A percentile compares a stretch with the other conserved stretches of the same genome.
phyloP scores from a whole-genome alignment of 2,888 invertebrate species.

The Trichogramma dendrolimi region DNA sequence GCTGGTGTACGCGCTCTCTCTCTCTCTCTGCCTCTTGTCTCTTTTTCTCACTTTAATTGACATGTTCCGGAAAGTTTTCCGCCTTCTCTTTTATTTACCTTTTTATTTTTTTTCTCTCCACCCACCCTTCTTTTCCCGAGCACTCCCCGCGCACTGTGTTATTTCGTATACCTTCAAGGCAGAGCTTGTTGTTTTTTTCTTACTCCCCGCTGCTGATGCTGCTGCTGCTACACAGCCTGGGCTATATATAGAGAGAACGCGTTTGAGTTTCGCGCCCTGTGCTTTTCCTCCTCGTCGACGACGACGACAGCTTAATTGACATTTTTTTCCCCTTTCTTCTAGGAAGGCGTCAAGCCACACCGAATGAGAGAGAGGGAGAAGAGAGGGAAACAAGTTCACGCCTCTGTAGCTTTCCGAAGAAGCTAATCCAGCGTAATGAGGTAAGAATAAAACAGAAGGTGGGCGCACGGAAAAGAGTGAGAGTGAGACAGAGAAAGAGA shows the following conservation, averaged over 20 bases:
- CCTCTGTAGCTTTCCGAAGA: constrained; percentile 37
- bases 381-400: constrained; percentile 32
- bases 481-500: constrained; percentile 15
- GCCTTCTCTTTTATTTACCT: constrained; percentile 26
- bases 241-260: neutral
- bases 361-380: too few relatives aligned
- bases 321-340: constrained; percentile 29
- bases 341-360: too few relatives aligned
- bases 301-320: constrained; percentile 30
- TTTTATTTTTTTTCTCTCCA: neutral
- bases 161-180: constrained; percentile 8
- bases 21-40: constrained; percentile 10
- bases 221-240: too few relatives aligned
- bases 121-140: neutral
- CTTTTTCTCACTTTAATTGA: constrained; percentile 33
- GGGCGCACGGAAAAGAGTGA: constrained; percentile 19
- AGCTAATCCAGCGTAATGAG: constrained; percentile 50
- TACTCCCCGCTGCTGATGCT: too few relatives aligned
- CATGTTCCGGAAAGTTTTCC: constrained; percentile 32
- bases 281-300: neutral
- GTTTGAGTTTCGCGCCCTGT: constrained; percentile 17
- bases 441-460: constrained; percentile 46
- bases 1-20: constrained; percentile 7
- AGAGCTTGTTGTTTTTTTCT: too few relatives aligned
- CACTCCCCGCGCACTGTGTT: constrained; percentile 12